Conservation (phyloP, 2,888 invertebrate species). For the Polydrusus pterygomalis region DNA sequence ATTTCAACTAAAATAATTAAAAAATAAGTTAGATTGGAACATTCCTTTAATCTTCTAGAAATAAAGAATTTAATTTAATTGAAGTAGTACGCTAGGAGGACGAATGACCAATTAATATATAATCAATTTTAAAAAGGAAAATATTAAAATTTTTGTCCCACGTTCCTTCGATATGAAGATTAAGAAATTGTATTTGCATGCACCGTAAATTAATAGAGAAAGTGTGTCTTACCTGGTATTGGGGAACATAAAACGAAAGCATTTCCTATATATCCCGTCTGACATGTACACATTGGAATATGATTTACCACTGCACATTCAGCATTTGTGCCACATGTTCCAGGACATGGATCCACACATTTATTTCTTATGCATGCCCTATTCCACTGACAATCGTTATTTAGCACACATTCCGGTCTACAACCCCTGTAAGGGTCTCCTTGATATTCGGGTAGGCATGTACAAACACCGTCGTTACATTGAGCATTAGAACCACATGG, state of each 20-base stretch:
- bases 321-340: conserved; percentile 85
- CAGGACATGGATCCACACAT: conserved; percentile 86
- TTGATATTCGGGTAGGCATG: conserved; percentile 82
- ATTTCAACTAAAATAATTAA: conserved; percentile 57
- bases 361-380: conserved; percentile 83
- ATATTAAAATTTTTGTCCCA: too few relatives aligned
- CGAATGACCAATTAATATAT: too few relatives aligned
- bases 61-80: too few relatives aligned
- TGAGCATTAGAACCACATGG: conserved; percentile 85
- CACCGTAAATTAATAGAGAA: too few relatives aligned
- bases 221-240: conserved; percentile 68
- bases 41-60: too few relatives aligned
- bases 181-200: neutral
- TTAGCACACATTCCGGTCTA: conserved; percentile 87
- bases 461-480: conserved; percentile 81
- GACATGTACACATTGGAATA: conserved; percentile 84
- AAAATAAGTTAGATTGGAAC: neutral
- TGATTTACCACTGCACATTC: conserved; percentile 85
- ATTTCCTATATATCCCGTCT: conserved; percentile 83
- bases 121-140: too few relatives aligned
- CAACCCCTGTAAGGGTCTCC: conserved; percentile 87
- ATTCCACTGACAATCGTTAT: conserved; percentile 81
- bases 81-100: too few relatives aligned
- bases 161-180: too few relatives aligned
- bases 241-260: conserved; percentile 78